Evolutionary conservation across 2,113 vertebrate species (phyloP).

Genomic region (Tretioscincus oriximinensis): DNA sequence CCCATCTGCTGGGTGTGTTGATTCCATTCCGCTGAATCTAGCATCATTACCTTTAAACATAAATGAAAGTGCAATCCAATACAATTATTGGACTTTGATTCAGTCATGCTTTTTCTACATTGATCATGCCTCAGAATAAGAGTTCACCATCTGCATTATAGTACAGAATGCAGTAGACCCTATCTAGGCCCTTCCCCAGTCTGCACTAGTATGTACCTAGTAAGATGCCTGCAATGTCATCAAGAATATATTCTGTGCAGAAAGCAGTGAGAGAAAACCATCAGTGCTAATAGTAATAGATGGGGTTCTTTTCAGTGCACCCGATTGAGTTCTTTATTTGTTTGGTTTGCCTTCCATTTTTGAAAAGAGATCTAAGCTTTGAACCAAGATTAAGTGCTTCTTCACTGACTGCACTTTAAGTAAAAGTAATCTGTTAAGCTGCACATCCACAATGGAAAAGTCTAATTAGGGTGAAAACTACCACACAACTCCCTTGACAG

Average conservation of each 20-base stretch:
- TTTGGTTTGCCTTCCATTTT: neutral
- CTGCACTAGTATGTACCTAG: too few relatives aligned
- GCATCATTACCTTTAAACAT: constrained; percentile 55
- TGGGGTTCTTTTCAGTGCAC: constrained; percentile 36
- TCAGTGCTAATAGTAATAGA: neutral
- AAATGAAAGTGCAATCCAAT: constrained; percentile 40
- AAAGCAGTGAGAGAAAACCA: neutral
- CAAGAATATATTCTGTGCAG: too few relatives aligned
- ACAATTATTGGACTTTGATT: neutral
- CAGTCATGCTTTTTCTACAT: too few relatives aligned
- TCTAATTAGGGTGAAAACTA: constrained; percentile 65
- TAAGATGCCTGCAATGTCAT: too few relatives aligned
- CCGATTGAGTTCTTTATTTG: constrained; percentile 15
- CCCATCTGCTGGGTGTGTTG: too few relatives aligned
- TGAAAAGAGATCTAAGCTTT: constrained; percentile 47
- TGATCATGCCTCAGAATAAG: too few relatives aligned
- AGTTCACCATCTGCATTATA: too few relatives aligned
- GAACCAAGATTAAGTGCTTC: constrained; percentile 44
- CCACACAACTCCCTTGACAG: constrained; percentile 58
- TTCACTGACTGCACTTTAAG: constrained; percentile 22
- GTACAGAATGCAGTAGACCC: too few relatives aligned
- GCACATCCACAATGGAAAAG: constrained; percentile 60
- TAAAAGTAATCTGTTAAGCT: constrained; percentile 60
- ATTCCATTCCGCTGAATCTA: neutral
- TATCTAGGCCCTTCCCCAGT: too few relatives aligned